Base-by-base conservation (phyloP, 2,113 vertebrate species). In the Echinops telfairi region DNA sequence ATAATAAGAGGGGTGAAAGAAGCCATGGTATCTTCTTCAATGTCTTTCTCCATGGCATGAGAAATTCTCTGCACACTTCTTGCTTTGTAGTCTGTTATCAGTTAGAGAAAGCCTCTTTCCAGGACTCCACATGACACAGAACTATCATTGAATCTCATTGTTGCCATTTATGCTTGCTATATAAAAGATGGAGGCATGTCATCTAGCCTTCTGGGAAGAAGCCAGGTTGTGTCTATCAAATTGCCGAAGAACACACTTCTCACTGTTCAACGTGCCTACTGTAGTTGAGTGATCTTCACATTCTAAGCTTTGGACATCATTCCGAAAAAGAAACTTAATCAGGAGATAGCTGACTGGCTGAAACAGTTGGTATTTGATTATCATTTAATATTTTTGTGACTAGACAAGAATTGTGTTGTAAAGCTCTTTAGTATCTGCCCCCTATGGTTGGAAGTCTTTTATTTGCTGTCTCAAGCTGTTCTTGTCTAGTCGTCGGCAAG, bases 361-460 rank as follows among this genome's bases (percentile, higher is more conserved):
- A 53, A 83, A 53, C 2, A 71, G n/a, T 11, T 83, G 57, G 68
- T 43, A 64, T 79, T 62, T 70, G 36, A 79, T 92, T 82, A 70
- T 86, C 90, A 90, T 17, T 92, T 83, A 71, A 33, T 79, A 79
- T 76, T 80, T 80, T 83, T 92, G 91, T 86, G 29, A 80, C 27
- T 83, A 79, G 64, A 83, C 29, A 80, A 82, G 73, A n/a, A 79
- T 6, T 25, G 1, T 84, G 19, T 20, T 77, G 3, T 83, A 92
- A 88, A 80, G 22, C 29, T 81, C 36, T 70, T 36, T 53, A 60
- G 23, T 64, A 80, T 70, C 33, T 89, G 6, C 36, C 22, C 81
- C 64, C n/a, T 66, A 53, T 40, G 60, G 19, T 83, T 58, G 77
- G 71, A 70, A 76, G 60, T 20, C 16, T 76, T 83, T 90, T 33